Evolutionary conservation across 2,113 vertebrate genomes (phyloP).

Genomic region (Anolis sagrei): DNA sequence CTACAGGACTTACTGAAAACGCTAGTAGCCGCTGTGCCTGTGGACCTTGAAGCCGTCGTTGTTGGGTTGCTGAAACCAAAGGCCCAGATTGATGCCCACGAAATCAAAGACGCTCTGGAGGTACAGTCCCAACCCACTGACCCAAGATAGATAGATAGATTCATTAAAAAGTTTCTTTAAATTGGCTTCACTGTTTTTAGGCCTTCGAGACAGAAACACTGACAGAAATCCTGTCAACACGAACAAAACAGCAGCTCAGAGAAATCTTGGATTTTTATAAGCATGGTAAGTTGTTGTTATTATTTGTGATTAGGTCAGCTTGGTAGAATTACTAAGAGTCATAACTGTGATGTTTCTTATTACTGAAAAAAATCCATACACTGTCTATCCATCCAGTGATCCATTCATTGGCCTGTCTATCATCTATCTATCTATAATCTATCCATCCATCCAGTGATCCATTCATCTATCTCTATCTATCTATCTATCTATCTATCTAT

Average conservation of each 20-base stretch:
- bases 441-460: too few relatives aligned
- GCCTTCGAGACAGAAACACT: slow-evolving; percentile 79
- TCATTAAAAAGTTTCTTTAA: background rate
- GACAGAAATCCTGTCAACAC: slow-evolving; percentile 81
- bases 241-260: slow-evolving; percentile 71
- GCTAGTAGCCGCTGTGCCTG: slow-evolving; percentile 55
- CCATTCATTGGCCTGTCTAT: too few relatives aligned
- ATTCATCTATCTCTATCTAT: too few relatives aligned
- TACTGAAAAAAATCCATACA: too few relatives aligned
- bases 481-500: too few relatives aligned
- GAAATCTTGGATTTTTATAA: slow-evolving; percentile 72
- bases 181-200: background rate
- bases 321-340: too few relatives aligned
- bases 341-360: too few relatives aligned
- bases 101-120: slow-evolving; percentile 66
- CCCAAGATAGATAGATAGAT: too few relatives aligned
- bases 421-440: too few relatives aligned
- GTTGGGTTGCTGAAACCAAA: slow-evolving; percentile 56
- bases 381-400: too few relatives aligned
- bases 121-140: slow-evolving; percentile 18
- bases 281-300: slow-evolving; percentile 59
- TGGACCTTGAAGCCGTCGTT: slow-evolving; percentile 55
- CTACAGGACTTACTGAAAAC: slow-evolving; percentile 62
- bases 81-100: slow-evolving; percentile 59
- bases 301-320: too few relatives aligned